phyloP scores from a whole-genome alignment of 2,797 vertebrate genomes.

The Halcyon smyrnensis region DNA sequence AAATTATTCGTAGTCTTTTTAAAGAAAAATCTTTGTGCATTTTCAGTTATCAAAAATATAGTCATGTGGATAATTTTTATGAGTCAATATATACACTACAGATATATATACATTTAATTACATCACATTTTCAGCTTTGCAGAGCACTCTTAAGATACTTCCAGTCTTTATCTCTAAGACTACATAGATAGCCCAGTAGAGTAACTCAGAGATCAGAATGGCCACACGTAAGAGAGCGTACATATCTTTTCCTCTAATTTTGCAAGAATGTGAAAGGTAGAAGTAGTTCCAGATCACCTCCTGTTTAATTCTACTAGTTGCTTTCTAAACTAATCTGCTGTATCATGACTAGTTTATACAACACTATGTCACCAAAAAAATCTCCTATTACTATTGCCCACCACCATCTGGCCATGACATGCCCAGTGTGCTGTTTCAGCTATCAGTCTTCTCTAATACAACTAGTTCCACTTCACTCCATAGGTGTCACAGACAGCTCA shows the following conservation, averaged over 20 bases:
- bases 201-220: background rate
- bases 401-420: background rate
- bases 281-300: background rate
- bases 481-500: background rate
- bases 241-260: background rate
- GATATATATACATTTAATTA: background rate
- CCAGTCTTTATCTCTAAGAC: background rate
- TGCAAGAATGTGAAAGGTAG: background rate
- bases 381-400: background rate
- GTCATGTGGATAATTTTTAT: background rate
- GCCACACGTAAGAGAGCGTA: fast-evolving
- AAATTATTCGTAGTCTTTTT: background rate
- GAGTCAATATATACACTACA: background rate
- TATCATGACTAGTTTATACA: background rate
- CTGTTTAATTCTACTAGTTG: background rate
- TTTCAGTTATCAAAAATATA: background rate
- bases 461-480: background rate
- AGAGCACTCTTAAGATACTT: background rate
- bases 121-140: background rate
- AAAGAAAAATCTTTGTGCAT: background rate
- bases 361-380: background rate
- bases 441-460: background rate
- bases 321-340: background rate
- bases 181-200: background rate
- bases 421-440: background rate